phyloP scores from a whole-genome alignment of 2,797 vertebrate species.

The Enteromius viviparus region DNA sequence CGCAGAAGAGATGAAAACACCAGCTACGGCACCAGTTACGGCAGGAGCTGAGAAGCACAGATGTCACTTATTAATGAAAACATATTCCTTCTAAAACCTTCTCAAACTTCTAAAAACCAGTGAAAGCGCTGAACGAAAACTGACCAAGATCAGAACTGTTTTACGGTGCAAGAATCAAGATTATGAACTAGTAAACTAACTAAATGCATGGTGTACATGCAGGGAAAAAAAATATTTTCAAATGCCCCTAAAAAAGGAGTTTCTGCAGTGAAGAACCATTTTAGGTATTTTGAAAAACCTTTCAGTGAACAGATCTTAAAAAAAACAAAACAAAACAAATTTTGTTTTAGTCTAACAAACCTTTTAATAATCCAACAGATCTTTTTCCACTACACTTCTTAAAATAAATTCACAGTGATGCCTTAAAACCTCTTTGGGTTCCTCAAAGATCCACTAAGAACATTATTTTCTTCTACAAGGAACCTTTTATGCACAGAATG shows the following conservation, averaged over 20 bases:
- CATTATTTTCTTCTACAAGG: neutral
- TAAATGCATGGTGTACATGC: neutral
- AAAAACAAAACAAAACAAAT: too few relatives aligned
- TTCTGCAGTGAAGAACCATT: neutral
- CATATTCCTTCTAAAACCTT: neutral
- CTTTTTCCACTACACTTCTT: neutral
- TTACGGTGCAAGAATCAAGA: neutral
- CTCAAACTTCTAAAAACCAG: neutral
- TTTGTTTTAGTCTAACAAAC: neutral
- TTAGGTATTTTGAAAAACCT: neutral
- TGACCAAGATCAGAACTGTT: neutral
- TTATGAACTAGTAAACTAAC: neutral
- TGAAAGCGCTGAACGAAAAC: neutral
- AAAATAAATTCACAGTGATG: neutral
- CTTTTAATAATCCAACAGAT: neutral
- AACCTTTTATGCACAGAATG: too few relatives aligned
- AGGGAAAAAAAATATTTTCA: neutral
- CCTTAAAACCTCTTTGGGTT: neutral
- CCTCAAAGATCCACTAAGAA: neutral
- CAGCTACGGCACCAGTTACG: neutral
- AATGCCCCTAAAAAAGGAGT: neutral
- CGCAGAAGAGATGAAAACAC: constrained; percentile 35
- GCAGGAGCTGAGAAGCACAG: neutral
- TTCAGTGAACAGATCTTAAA: neutral
- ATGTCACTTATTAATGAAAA: neutral